Conservation (phyloP, 2,113 vertebrate species). For the Syngnathoides biaculeatus region DNA sequence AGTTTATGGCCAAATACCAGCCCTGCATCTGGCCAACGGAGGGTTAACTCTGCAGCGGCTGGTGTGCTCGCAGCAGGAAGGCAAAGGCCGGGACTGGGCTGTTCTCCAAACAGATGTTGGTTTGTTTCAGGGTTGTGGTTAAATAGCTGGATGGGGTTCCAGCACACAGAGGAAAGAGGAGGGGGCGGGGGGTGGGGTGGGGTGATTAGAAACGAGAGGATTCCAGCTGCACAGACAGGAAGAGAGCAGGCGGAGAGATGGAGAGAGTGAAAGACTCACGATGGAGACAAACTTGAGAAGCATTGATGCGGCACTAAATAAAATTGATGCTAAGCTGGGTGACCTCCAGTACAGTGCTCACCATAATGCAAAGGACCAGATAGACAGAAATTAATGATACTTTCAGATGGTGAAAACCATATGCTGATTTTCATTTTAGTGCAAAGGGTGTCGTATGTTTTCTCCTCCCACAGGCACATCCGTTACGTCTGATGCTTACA, state of each 20-base stretch:
- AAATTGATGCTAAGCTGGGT: slow-evolving; percentile 36
- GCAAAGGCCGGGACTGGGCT: slow-evolving; percentile 74
- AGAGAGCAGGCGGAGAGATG: slow-evolving; percentile 35
- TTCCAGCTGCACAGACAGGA: slow-evolving; percentile 79
- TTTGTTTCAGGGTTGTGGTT: slow-evolving; percentile 87
- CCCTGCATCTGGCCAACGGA: slow-evolving; percentile 13
- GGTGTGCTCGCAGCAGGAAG: slow-evolving; percentile 71
- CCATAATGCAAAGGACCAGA: slow-evolving; percentile 26
- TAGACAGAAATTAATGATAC: slow-evolving; percentile 32
- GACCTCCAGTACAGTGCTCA: slow-evolving; percentile 36
- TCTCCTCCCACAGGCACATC: neutral
- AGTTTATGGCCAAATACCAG: slow-evolving; percentile 5
- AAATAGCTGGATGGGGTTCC: slow-evolving; percentile 85
- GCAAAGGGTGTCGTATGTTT: slow-evolving; percentile 1
- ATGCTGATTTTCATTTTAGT: slow-evolving; percentile 8
- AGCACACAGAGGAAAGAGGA: slow-evolving; percentile 74
- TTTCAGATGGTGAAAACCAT: slow-evolving; percentile 12
- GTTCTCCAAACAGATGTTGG: slow-evolving; percentile 89
- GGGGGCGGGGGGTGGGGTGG: no score
- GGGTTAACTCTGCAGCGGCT: slow-evolving; percentile 55
- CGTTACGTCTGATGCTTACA: neutral
- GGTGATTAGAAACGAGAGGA: slow-evolving; percentile 75
- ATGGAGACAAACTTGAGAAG: slow-evolving; percentile 31
- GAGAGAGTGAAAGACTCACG: slow-evolving; percentile 1
- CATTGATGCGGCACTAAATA: slow-evolving; percentile 37